Evolutionary conservation across 2,797 vertebrate species (phyloP), one percentile per base, ranked within the genome.

Genomic region (Lophotriccus pileatus): DNA sequence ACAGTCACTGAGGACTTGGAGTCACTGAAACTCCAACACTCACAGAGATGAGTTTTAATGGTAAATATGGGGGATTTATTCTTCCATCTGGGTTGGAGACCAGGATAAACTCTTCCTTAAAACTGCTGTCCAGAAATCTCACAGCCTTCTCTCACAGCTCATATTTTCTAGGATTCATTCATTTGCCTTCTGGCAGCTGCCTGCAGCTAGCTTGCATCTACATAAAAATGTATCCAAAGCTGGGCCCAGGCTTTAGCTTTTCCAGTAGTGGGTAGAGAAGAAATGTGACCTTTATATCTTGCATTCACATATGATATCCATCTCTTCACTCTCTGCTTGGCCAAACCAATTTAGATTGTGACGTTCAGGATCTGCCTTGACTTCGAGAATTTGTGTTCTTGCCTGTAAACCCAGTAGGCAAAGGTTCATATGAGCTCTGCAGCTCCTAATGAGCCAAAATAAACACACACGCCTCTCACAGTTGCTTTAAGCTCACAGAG

Each of bases 381-480:
- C 19, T 47, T 74, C 34, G 25, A 84, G 67, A 69, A 44, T 73
- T 72, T 23, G 9, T 46, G 9, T 36, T 87, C 63, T 64, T 74
- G 58, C 49, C 66, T 77, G 53, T 34, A 64, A 70, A 89, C 70
- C n/a, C 46, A 80, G 59, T 67, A 69, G 68, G 77, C 39, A 84
- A 95, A 83, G 30, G 72, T 85, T 95, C 49, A 41, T 46, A 30
- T 39, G 44, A 76, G 50, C 60, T 59, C 67, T 70, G 39, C n/a
- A 28, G 49, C 7, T 87, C 15, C 32, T 27, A 52, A 28, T 11
- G 50, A 88, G 64, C 81, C 88, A 87, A 79, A 92, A 77, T 20
- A 92, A 92, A 80, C 81, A 68, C 4, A 1, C 2, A 3, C 0
- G 2, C 27, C 32, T 66, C 50, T 80, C 86, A 32, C 24, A 58